A percentile compares a stretch with the other conserved stretches of the same genome.
phyloP scores from a whole-genome alignment of 1,140 invertebrate species.

The Brevipalpus yothersi region DNA sequence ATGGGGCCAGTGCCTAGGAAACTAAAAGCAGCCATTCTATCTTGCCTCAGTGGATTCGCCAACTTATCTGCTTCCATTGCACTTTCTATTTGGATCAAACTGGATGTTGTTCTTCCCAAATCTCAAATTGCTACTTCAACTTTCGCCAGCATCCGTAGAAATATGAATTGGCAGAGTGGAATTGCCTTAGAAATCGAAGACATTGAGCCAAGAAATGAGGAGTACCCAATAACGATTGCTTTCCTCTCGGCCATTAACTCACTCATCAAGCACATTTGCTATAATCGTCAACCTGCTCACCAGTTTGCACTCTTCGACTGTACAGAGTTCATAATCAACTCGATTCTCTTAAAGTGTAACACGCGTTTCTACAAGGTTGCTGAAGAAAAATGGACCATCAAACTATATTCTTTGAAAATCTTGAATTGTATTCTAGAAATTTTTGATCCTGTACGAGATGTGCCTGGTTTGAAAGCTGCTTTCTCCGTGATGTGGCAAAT shows the following conservation, averaged over 20 bases:
- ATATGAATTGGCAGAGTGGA: constrained; percentile 9
- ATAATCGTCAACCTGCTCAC: not conserved
- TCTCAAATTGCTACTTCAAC: not conserved
- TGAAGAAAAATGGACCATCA: constrained; percentile 10
- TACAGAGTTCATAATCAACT: constrained; percentile 8
- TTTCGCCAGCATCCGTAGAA: not conserved
- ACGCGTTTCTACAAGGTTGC: constrained; percentile 7
- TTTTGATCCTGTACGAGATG: constrained; percentile 5
- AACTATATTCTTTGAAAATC: constrained; percentile 1
- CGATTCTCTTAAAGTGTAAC: constrained; percentile 6
- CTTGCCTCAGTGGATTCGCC: constrained; percentile 46
- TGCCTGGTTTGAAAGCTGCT: not conserved
- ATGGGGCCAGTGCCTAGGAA: constrained; percentile 56
- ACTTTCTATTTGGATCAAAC: constrained; percentile 36
- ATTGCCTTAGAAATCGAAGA: constrained; percentile 33
- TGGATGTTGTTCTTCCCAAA: constrained; percentile 5
- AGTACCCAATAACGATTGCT: constrained; percentile 54
- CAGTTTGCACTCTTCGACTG: constrained; percentile 1
- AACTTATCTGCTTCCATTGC: constrained; percentile 43
- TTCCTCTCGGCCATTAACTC: constrained; percentile 48
- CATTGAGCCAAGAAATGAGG: constrained; percentile 64
- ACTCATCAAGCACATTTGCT: constrained; percentile 27
- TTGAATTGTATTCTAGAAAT: constrained; percentile 2
- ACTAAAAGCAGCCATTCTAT: constrained; percentile 55
- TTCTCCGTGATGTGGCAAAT: constrained; percentile 9